A percentile compares a stretch with the other conserved stretches of the same genome.
Conservation (phyloP, 2,888 invertebrate species). For the Calliopum simillimum region DNA sequence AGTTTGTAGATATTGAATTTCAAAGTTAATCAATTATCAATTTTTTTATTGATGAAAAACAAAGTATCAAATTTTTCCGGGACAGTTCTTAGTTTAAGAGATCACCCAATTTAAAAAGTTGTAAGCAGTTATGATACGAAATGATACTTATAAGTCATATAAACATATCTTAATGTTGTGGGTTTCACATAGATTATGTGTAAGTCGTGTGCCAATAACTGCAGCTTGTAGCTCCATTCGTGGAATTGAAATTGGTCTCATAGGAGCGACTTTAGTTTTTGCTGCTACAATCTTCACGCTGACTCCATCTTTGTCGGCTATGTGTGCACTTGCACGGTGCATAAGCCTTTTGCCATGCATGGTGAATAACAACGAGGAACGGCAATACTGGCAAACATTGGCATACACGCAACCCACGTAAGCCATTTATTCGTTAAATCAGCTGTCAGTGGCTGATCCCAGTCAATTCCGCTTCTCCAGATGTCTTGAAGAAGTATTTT, state of each 20-base stretch:
- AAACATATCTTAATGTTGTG: conserved; percentile 18
- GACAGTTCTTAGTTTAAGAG: too few relatives aligned
- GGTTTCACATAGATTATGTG: conserved; percentile 13
- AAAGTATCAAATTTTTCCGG: too few relatives aligned
- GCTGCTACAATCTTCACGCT: conserved; percentile 23
- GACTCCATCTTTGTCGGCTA: too few relatives aligned
- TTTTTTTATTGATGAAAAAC: too few relatives aligned
- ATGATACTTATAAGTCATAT: too few relatives aligned
- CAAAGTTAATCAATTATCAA: too few relatives aligned
- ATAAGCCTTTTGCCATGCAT: conserved; percentile 5
- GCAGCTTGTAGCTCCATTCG: conserved; percentile 41
- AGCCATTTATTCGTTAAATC: conserved; percentile 25
- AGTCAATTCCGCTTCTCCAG: conserved; percentile 7
- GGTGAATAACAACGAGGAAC: conserved; percentile 31
- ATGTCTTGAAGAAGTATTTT: too few relatives aligned
- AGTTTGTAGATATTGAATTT: too few relatives aligned
- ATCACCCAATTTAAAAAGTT: too few relatives aligned
- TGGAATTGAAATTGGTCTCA: conserved; percentile 39
- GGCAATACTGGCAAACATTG: conserved; percentile 23
- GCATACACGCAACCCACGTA: conserved; percentile 25
- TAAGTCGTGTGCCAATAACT: conserved; percentile 28
- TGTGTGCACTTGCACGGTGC: conserved; percentile 36
- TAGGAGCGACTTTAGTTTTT: conserved; percentile 39
- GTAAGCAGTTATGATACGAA: too few relatives aligned
- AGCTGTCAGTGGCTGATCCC: conserved; percentile 24